Evolutionary conservation across 2,888 invertebrate species (phyloP), one percentile per base, ranked within the genome.

Genomic region (Ophioninae sp.): DNA sequence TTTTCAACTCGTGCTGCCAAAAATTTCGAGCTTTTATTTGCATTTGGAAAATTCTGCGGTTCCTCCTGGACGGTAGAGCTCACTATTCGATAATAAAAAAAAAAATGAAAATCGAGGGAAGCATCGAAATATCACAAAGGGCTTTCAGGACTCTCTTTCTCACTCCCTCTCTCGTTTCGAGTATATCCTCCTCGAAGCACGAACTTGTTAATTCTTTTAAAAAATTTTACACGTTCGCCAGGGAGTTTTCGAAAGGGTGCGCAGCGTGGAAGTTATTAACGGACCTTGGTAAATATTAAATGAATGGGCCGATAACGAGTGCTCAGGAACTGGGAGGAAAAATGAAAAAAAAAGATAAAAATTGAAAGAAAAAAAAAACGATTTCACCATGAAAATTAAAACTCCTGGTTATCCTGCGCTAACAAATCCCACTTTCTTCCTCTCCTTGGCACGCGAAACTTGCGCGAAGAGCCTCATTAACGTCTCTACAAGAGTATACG

Each of bases 381-480:
- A 71, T 79, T 23, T 73, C 64, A 44, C 64, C 79, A 79, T 72
- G 75, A 79, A 79, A 82, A 82, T 75, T 63, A 82, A 74, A 82
- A 74, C 68, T 73, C 39, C 58, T 22, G 59, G 71, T 71, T 69
- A 78, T 39, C 56, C 58, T 44, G 68, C 63, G 77, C 68, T 44
- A 78, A 77, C 77, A 77, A 81, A 81, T 73, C 51, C 68, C 81
- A 72, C 72, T 81, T 72, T 13, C 59, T 44, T 41, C 41, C 22
- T n/a, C 68, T 7, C 67, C n/a, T 37, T 67, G 56, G 20, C 51
- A 69, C 77, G 68, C 73, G 73, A 63, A 67, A 78, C 61, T 78
- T 63, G 77, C 41, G 68, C 23, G 68, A 73, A 78, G 71, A 78
- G 64, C 68, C 81, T 82, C 81, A 82, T 82, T 82, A 78, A 58